These are phyloP conservation scores for Agonopterix arenella DNA, from an alignment of 2,888 invertebrate genomes.

Conservation along the genomic window DNA sequence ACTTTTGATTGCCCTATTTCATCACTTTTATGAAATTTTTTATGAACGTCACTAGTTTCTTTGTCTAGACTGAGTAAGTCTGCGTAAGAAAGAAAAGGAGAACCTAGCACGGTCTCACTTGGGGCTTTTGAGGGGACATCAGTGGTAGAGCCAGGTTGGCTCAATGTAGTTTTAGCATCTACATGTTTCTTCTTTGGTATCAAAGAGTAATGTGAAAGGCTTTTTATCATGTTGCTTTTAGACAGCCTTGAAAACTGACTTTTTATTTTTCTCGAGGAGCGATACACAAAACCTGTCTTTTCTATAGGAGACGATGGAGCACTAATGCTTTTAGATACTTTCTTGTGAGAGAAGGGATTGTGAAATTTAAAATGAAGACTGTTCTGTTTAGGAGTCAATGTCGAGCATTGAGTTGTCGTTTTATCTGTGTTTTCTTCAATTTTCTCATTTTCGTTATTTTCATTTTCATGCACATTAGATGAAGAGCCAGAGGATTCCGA, in stretches of 20 bases:
- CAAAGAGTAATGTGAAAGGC: conserved; percentile 63
- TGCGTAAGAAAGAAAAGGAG: conserved; percentile 68
- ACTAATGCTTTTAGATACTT: conserved; percentile 55
- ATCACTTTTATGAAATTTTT: conserved; percentile 49
- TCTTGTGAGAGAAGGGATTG: conserved; percentile 62
- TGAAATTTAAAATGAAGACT: conserved; percentile 50
- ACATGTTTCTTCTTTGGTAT: conserved; percentile 55
- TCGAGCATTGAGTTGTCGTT: conserved; percentile 3
- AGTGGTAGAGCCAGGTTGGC: conserved; percentile 55
- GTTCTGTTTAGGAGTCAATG: conserved; percentile 17
- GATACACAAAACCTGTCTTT: conserved; percentile 58
- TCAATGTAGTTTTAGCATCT: conserved; percentile 39
- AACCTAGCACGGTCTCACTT: conserved; percentile 72
- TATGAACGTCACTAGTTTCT: conserved; percentile 32
- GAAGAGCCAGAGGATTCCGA: too few relatives aligned
- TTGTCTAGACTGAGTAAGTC: conserved; percentile 59
- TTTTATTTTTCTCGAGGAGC: conserved; percentile 61
- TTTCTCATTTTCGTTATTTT: neutral
- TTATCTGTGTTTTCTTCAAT: conserved; percentile 2
- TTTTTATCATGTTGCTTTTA: conserved; percentile 66
- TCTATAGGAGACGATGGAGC: conserved; percentile 66
- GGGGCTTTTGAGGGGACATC: conserved; percentile 58
- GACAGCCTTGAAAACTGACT: conserved; percentile 58
- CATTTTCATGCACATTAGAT: neutral
- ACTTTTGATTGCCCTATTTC: conserved; percentile 46